phyloP scores from a whole-genome alignment of 1,140 invertebrate genomes.

The Lepidurus apus region DNA sequence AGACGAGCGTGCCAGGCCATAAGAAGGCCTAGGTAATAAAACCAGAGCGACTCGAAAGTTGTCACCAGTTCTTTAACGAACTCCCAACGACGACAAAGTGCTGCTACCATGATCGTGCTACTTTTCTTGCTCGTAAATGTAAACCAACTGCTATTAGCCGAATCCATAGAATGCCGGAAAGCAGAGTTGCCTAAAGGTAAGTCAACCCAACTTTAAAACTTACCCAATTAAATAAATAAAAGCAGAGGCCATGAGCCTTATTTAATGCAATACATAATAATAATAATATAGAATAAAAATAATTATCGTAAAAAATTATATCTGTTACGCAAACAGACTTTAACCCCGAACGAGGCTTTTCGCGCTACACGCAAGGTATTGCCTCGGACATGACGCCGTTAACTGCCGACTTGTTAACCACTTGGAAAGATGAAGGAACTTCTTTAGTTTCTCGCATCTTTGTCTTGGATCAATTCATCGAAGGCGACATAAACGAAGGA shows the following conservation, averaged over 20 bases:
- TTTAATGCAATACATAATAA: too few relatives aligned
- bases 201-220: background rate
- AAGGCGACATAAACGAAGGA: background rate
- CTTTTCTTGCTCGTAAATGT: background rate
- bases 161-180: background rate
- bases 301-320: background rate
- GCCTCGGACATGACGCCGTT: background rate
- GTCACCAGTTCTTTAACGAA: background rate
- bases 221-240: too few relatives aligned
- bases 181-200: background rate
- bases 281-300: background rate
- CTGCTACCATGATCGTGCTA: background rate
- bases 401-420: background rate
- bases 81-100: background rate
- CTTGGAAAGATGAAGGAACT: background rate
- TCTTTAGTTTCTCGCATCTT: slow-evolving; percentile 27
- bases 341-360: background rate
- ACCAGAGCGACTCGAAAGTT: background rate
- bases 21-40: background rate
- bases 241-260: too few relatives aligned
- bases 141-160: background rate
- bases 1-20: background rate
- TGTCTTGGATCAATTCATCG: slow-evolving; percentile 28
- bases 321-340: background rate
- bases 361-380: background rate